Conservation (phyloP, 1,140 invertebrate genomes). For the Meloidogyne chitwoodi region DNA sequence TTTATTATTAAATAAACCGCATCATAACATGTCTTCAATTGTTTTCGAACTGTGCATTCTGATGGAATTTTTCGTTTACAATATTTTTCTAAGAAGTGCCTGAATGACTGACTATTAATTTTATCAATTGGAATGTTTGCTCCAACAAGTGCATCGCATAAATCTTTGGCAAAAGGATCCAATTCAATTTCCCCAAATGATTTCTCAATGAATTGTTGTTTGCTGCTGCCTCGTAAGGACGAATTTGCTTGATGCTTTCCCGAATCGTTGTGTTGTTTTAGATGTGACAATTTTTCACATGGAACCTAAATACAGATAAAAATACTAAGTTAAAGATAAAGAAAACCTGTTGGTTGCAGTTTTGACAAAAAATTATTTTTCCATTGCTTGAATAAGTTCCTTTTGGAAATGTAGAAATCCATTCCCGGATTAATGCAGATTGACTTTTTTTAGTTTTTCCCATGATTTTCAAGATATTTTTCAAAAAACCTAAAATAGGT, state of each 20-base stretch:
- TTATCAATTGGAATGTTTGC: slow-evolving; percentile 1
- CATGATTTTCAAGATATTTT: too few species aligned
- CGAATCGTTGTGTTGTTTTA: neutral
- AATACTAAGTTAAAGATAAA: neutral
- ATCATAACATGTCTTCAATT: too few species aligned
- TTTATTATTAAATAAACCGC: too few species aligned
- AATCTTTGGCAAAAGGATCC: neutral
- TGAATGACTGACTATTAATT: neutral
- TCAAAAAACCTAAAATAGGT: too few species aligned
- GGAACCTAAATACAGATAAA: slow-evolving; percentile 1
- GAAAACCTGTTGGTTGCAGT: neutral
- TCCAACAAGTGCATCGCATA: neutral
- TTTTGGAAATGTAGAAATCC: slow-evolving; percentile 7
- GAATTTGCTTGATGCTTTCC: neutral
- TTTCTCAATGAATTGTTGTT: neutral
- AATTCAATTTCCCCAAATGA: neutral
- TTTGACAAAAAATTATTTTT: slow-evolving; percentile 3
- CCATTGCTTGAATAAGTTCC: neutral
- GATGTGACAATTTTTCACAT: neutral
- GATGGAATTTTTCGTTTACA: neutral
- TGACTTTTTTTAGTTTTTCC: too few species aligned
- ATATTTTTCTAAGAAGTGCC: neutral
- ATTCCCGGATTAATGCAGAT: neutral
- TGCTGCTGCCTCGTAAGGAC: neutral
- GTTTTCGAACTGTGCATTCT: neutral